Base-by-base conservation (phyloP, 2,888 invertebrate species). In the Thecocarcelia acutangulata region DNA sequence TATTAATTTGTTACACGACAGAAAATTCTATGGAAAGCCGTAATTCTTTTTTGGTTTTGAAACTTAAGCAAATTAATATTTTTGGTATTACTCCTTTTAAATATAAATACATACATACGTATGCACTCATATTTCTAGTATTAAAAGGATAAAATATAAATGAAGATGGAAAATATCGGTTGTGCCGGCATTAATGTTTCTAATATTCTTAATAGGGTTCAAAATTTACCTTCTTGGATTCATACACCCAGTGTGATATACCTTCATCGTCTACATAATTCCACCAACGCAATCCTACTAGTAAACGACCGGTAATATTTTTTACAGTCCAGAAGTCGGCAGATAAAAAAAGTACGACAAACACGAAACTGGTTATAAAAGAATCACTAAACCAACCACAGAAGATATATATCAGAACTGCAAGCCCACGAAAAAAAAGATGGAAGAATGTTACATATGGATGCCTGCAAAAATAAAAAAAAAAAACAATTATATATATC, bases 271-370 rank as follows among this genome's bases (percentile, higher is more conserved):
- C 99, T 0, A 99, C 97, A 89, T 98, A 98, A 92, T 99, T 99
- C 99, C 99, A 99, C 99, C 99, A 99, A 84, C 99, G 92, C 19
- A 99, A 91, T 0, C 99, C 99, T 21, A 98, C 99, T 90, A 99
- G 93, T 54, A 99, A 92, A 64, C 99, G 93, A 40, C 99, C 98
- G 81, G 97, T 97, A 8, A 90, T 90, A 68, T 91, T 91, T 92
- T 99, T 99, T 0, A 99, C 98, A 13, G 97, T 97, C 99, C 99
- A 99, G 92, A 99, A 99, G 90, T 99, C 99, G 91, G 98, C 96
- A 0, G 98, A 98, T 8, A 99, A 92, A 69, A 99, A 92, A 33
- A 98, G 92, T 12, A 97, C 94, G 44, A 99, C 95, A 37, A 95
- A 92, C 56, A 99, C 97, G 91, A 99, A 99, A 91, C 96, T 97